Evolutionary conservation across 53 echinoderm and acorn worm genomes (phyloP).

Genomic region (Antedon mediterranea): DNA sequence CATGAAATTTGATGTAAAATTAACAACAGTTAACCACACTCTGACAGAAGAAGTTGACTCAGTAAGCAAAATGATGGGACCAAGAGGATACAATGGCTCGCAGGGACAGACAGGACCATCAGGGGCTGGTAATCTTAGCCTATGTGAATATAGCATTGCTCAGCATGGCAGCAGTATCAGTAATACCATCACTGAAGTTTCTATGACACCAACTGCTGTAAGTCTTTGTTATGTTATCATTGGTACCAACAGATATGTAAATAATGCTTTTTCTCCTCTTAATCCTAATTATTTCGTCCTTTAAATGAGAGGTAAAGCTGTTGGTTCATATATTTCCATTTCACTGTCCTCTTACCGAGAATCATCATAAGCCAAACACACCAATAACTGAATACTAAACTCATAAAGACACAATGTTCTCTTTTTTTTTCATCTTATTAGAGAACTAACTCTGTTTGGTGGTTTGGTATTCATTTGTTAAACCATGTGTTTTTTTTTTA

Average conservation of each 20-base stretch:
- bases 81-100: slow-evolving; percentile 52
- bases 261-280: neutral
- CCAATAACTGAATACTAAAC: too few relatives aligned
- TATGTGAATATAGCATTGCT: slow-evolving; percentile 18
- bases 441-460: too few relatives aligned
- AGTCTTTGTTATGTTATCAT: slow-evolving; percentile 1
- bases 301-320: too few relatives aligned
- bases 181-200: neutral
- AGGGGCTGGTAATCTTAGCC: slow-evolving; percentile 35
- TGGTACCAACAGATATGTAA: neutral
- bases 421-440: too few relatives aligned
- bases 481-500: too few relatives aligned
- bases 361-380: too few relatives aligned
- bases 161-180: neutral
- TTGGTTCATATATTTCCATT: too few relatives aligned
- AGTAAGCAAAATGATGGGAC: slow-evolving; percentile 68
- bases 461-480: too few relatives aligned
- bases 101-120: slow-evolving; percentile 24
- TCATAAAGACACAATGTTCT: too few relatives aligned
- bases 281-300: too few relatives aligned
- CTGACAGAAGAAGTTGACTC: slow-evolving; percentile 38
- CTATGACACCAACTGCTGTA: slow-evolving; percentile 14
- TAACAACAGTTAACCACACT: slow-evolving; percentile 26
- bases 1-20: neutral
- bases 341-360: too few relatives aligned